phyloP scores from a whole-genome alignment of 1,140 invertebrate genomes.

The Thaumetopoea pityocampa region DNA sequence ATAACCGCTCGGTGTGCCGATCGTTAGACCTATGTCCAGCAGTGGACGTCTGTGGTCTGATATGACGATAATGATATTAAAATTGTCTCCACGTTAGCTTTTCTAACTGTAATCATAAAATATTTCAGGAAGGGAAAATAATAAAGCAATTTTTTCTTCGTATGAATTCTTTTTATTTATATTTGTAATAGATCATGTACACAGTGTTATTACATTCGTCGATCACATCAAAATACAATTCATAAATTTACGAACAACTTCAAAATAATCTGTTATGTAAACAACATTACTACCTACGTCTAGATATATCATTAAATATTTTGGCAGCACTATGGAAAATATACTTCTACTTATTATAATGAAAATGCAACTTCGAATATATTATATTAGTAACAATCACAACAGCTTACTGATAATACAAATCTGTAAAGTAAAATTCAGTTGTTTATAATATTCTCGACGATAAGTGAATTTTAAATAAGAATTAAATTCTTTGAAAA shows the following conservation, averaged over 20 bases:
- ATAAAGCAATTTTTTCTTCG: conserved; percentile 15
- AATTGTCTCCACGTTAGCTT: no score
- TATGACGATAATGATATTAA: no score
- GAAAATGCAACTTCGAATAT: conserved; percentile 74
- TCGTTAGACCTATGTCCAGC: no score
- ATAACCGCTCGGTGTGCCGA: no score
- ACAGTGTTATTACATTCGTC: conserved; percentile 51
- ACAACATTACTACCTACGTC: conserved; percentile 66
- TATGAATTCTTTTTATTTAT: conserved; percentile 60
- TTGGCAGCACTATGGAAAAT: conserved; percentile 76
- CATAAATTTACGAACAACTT: conserved; percentile 63
- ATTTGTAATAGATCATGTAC: conserved; percentile 58
- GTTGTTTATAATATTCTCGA: conserved; percentile 43
- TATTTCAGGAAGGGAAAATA: background rate
- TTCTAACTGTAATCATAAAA: no score
- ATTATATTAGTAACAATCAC: conserved; percentile 71
- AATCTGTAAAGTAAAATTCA: conserved; percentile 46
- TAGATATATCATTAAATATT: conserved; percentile 59
- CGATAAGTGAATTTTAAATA: conserved; percentile 37
- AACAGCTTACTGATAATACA: conserved; percentile 65
- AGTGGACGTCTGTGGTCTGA: no score
- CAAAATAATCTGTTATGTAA: conserved; percentile 62
- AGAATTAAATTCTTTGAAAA: conserved; percentile 45
- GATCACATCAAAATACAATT: conserved; percentile 58
- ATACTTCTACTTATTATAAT: conserved; percentile 70